phyloP scores from a whole-genome alignment of 2,113 vertebrate genomes.

The Ia io region DNA sequence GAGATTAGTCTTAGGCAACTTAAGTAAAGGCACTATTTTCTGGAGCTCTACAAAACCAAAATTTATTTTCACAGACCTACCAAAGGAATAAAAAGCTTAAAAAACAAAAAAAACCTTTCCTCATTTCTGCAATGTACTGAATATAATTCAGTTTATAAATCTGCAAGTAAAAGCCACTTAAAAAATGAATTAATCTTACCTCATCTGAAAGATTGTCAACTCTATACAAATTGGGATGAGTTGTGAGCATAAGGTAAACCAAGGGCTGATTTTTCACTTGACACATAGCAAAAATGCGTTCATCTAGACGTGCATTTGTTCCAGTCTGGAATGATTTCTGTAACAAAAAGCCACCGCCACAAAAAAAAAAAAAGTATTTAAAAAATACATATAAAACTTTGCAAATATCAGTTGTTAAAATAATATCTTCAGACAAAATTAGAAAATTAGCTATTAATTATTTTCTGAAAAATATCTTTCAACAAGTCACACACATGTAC shows the following conservation, averaged over 20 bases:
- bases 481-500: conserved; percentile 4
- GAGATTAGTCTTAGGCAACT: neutral
- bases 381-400: conserved; percentile 25
- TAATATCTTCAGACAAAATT: conserved; percentile 20
- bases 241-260: conserved; percentile 92
- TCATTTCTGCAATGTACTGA: conserved; percentile 3
- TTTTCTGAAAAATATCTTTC: conserved; percentile 16
- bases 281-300: conserved; percentile 94
- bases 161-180: conserved; percentile 17
- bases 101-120: neutral
- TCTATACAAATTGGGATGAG: conserved; percentile 93
- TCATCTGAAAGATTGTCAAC: conserved; percentile 93
- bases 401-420: conserved; percentile 36
- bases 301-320: conserved; percentile 90
- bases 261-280: conserved; percentile 97
- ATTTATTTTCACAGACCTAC: neutral
- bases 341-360: conserved; percentile 41
- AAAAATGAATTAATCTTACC: conserved; percentile 79
- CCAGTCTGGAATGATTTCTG: conserved; percentile 96
- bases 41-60: conserved; percentile 19
- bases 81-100: conserved; percentile 28
- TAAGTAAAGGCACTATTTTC: neutral
- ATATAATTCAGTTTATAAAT: neutral
- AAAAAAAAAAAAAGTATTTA: neutral
- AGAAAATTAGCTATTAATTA: conserved; percentile 6